Evolutionary conservation across 2,797 vertebrate species (phyloP).

Genomic region (Crocidura indochinensis): DNA sequence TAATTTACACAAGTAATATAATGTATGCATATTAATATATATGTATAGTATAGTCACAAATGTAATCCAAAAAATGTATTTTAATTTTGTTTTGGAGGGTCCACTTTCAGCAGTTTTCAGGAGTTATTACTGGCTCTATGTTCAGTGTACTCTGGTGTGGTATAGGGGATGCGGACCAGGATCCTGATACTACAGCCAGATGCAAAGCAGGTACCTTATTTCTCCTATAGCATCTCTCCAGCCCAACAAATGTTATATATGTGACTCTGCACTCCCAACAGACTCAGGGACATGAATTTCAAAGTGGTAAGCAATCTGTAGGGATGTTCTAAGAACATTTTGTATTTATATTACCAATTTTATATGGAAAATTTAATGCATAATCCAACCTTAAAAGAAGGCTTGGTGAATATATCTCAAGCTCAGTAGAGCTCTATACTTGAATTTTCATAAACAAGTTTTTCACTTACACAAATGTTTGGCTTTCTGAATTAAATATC

Average conservation of each 20-base stretch:
- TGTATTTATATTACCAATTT: constrained; percentile 22
- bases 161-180: too few relatives aligned
- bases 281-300: background rate
- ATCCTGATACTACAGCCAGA: too few relatives aligned
- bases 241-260: background rate
- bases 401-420: background rate
- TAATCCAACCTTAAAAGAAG: constrained; percentile 3
- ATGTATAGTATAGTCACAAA: background rate
- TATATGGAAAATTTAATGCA: constrained; percentile 54
- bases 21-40: too few relatives aligned
- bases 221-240: too few relatives aligned
- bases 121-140: too few relatives aligned
- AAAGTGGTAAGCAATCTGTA: constrained; percentile 34
- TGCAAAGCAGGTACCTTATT: too few relatives aligned
- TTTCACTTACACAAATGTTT: constrained; percentile 31
- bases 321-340: constrained; percentile 3
- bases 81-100: too few relatives aligned
- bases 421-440: background rate
- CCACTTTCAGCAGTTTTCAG: too few relatives aligned
- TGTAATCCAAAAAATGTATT: background rate
- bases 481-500: constrained; percentile 15
- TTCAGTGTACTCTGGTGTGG: too few relatives aligned
- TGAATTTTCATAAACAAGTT: background rate
- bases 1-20: background rate
- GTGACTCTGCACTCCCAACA: background rate